These are phyloP conservation scores for Phylloscopus collybita DNA, from an alignment of 2,797 vertebrate genomes.

Conservation along the genomic window DNA sequence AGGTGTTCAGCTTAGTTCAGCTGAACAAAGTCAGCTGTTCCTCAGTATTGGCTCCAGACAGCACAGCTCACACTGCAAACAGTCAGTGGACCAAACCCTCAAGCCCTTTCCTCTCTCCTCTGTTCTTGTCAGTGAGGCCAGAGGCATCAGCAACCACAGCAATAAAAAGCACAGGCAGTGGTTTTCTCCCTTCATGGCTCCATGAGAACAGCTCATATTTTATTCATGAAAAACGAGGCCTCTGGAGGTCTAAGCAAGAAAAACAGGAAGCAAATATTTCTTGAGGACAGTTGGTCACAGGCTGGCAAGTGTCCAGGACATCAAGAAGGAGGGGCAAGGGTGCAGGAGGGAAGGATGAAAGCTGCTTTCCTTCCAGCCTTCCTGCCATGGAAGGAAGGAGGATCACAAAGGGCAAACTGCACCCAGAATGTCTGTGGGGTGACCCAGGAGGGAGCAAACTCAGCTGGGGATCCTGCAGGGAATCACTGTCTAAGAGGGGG, in stretches of 20 bases:
- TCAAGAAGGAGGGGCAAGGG: neutral
- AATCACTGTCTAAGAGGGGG: neutral
- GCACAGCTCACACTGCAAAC: neutral
- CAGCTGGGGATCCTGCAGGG: neutral
- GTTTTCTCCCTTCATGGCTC: conserved; percentile 55
- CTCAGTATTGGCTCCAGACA: neutral
- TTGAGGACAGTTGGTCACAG: neutral
- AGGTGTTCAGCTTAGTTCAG: neutral
- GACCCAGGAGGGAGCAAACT: neutral
- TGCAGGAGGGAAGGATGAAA: neutral
- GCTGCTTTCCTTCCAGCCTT: neutral
- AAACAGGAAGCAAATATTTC: conserved; percentile 78
- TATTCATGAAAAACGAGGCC: conserved; percentile 74
- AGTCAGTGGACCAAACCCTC: neutral
- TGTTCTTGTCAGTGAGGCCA: neutral
- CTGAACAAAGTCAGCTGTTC: neutral
- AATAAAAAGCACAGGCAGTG: conserved; percentile 54
- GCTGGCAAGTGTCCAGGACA: neutral
- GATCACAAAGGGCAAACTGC: neutral
- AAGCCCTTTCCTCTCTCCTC: neutral
- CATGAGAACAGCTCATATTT: conserved; percentile 74
- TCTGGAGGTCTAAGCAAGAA: conserved; percentile 48
- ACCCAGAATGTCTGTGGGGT: neutral
- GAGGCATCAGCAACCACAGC: conserved; percentile 71
- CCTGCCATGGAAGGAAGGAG: neutral